phyloP scores from a whole-genome alignment of 2,888 invertebrate species.

The Drosophila demipolita region DNA sequence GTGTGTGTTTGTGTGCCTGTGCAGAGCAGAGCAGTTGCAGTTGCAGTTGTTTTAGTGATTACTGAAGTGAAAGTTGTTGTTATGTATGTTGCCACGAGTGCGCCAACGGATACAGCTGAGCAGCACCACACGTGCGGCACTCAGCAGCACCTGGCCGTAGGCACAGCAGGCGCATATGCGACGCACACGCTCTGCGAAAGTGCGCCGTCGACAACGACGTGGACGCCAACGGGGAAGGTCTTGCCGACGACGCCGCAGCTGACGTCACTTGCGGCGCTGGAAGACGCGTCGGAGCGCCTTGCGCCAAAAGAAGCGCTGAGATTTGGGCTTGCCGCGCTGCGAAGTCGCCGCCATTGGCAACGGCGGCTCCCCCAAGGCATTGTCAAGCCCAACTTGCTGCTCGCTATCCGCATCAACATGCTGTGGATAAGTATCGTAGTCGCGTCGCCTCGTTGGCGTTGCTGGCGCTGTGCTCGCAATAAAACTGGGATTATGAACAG shows the following conservation, averaged over 20 bases:
- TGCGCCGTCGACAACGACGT: conserved; percentile 66
- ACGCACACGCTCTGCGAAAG: conserved; percentile 65
- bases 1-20: conserved; percentile 18
- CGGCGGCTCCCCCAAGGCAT: conserved; percentile 39
- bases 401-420: conserved; percentile 21
- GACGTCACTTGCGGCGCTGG: conserved; percentile 77
- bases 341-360: conserved; percentile 1
- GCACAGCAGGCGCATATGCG: conserved; percentile 72
- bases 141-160: conserved; percentile 67
- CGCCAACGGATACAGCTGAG: conserved; percentile 78
- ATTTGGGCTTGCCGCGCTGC: conserved; percentile 55
- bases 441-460: conserved; percentile 52
- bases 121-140: conserved; percentile 67
- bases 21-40: conserved; percentile 47
- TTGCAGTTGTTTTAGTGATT: conserved; percentile 70
- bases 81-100: conserved; percentile 74
- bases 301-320: conserved; percentile 81
- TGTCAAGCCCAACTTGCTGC: conserved; percentile 36
- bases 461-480: conserved; percentile 66
- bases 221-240: conserved; percentile 71
- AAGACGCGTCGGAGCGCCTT: conserved; percentile 82
- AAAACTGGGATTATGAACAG: conserved; percentile 16
- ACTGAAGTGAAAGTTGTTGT: conserved; percentile 72
- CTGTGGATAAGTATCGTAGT: conserved; percentile 1
- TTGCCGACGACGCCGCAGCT: conserved; percentile 69